Conservation (phyloP, 2,888 invertebrate species). For the Drosophila anomelani region DNA sequence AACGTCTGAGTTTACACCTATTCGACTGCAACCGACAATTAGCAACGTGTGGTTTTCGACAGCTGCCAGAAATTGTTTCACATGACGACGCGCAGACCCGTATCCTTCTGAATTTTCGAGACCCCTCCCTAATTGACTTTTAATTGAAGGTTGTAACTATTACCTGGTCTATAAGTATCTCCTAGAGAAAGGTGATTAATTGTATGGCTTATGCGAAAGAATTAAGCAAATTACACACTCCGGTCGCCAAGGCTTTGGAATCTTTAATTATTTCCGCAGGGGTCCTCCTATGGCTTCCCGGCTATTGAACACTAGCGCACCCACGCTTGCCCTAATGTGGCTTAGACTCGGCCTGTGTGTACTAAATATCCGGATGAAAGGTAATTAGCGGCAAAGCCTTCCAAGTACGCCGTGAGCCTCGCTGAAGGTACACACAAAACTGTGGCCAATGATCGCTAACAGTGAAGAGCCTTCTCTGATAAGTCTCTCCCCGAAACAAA, state of each 20-base stretch:
- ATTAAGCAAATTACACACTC: slow-evolving; percentile 42
- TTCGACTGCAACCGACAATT: slow-evolving; percentile 64
- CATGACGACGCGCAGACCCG: slow-evolving; percentile 30
- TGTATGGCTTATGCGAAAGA: slow-evolving; percentile 24
- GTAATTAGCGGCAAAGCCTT: slow-evolving; percentile 77
- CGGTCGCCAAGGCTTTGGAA: slow-evolving; percentile 21
- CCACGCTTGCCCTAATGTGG: slow-evolving; percentile 39
- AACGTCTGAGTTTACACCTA: slow-evolving; percentile 25
- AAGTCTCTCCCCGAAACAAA: neutral
- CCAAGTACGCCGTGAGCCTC: slow-evolving; percentile 57
- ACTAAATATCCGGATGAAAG: slow-evolving; percentile 70
- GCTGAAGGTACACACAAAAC: slow-evolving; percentile 23
- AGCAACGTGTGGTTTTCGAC: slow-evolving; percentile 71
- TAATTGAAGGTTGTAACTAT: slow-evolving; percentile 64
- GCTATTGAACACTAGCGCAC: slow-evolving; percentile 9
- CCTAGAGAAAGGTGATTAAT: slow-evolving; percentile 35
- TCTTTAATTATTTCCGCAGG: slow-evolving; percentile 39
- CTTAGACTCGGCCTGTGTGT: slow-evolving; percentile 47
- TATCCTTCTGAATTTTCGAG: slow-evolving; percentile 52
- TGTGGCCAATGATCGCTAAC: slow-evolving; percentile 12
- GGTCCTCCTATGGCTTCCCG: slow-evolving; percentile 35
- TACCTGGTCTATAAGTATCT: slow-evolving; percentile 35
- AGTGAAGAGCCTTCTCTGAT: neutral
- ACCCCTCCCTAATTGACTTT: slow-evolving; percentile 67
- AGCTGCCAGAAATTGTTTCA: slow-evolving; percentile 59